Conservation (phyloP, 2,888 invertebrate genomes). For the Agonopterix arenella region DNA sequence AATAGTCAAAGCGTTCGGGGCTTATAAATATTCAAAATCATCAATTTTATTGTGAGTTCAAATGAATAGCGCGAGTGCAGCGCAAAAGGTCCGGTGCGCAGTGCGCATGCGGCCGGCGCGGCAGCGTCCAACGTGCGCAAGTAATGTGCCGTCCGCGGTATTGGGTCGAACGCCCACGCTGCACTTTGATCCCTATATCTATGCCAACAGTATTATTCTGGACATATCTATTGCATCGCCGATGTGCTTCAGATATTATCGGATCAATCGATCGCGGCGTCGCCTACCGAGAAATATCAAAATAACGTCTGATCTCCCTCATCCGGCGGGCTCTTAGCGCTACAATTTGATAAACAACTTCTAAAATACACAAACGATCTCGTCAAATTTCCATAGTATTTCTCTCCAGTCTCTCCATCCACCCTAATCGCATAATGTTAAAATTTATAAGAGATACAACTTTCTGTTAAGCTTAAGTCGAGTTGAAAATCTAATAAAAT, state of each 20-base stretch:
- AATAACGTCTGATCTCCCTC: slow-evolving; percentile 9
- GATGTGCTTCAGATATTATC: slow-evolving; percentile 40
- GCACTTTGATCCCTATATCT: slow-evolving; percentile 71
- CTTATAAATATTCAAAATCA: slow-evolving; percentile 9
- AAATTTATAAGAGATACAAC: too few species aligned
- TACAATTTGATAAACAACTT: neutral
- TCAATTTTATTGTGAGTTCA: slow-evolving; percentile 34
- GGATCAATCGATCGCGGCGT: slow-evolving; percentile 24
- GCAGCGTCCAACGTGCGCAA: slow-evolving; percentile 16
- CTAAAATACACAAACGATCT: neutral
- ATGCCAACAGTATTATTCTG: slow-evolving; percentile 72
- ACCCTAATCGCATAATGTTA: too few species aligned
- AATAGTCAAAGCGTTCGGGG: slow-evolving; percentile 2
- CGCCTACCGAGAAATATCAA: slow-evolving; percentile 19
- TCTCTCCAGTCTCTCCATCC: too few species aligned
- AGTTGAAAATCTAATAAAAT: too few species aligned
- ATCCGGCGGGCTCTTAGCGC: slow-evolving; percentile 2
- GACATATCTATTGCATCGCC: slow-evolving; percentile 62
- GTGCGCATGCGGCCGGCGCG: slow-evolving; percentile 47
- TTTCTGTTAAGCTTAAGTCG: too few species aligned
- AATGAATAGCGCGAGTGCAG: slow-evolving; percentile 42
- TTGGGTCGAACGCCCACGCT: slow-evolving; percentile 72
- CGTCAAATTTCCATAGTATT: neutral
- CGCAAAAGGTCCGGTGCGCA: slow-evolving; percentile 59
- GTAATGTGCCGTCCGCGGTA: slow-evolving; percentile 41